Percentiles rank a stretch among this genome's conserved stretches.
These are phyloP conservation scores for Pseudococcus longispinus DNA, from an alignment of 2,888 invertebrate genomes.

Conservation along the genomic window DNA sequence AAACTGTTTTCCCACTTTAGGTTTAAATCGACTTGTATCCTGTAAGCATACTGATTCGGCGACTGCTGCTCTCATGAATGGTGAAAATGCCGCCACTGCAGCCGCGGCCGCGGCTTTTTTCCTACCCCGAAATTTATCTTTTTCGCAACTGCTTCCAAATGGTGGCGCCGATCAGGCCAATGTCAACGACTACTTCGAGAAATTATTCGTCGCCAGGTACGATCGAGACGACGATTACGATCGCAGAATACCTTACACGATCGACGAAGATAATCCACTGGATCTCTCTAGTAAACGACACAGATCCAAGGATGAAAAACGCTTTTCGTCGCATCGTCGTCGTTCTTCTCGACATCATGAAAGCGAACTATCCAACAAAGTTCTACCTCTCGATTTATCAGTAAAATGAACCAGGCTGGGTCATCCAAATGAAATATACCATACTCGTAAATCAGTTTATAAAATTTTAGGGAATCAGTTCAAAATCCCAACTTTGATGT, in stretches of 20 bases:
- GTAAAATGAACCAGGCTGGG: background rate
- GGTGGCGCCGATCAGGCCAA: background rate
- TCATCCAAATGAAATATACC: background rate
- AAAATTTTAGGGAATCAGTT: no score
- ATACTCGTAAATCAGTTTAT: no score
- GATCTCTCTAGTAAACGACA: constrained; percentile 33
- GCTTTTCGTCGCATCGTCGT: background rate
- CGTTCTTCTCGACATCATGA: background rate
- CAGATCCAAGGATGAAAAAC: background rate
- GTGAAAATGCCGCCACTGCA: background rate
- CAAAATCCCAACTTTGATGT: no score
- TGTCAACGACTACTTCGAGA: constrained; percentile 14
- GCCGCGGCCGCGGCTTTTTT: background rate
- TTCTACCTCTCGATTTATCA: constrained; percentile 35
- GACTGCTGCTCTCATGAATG: background rate
- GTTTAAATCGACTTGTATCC: constrained; percentile 26
- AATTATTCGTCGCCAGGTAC: background rate
- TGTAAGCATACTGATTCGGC: background rate
- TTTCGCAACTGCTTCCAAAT: background rate
- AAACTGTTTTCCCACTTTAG: constrained; percentile 42
- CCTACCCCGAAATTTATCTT: background rate
- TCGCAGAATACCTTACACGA: background rate
- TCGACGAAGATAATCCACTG: constrained; percentile 13
- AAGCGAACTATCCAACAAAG: background rate
- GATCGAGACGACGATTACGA: background rate